Base-by-base conservation (phyloP, 2,113 vertebrate genomes). In the Crotalus horridus region DNA sequence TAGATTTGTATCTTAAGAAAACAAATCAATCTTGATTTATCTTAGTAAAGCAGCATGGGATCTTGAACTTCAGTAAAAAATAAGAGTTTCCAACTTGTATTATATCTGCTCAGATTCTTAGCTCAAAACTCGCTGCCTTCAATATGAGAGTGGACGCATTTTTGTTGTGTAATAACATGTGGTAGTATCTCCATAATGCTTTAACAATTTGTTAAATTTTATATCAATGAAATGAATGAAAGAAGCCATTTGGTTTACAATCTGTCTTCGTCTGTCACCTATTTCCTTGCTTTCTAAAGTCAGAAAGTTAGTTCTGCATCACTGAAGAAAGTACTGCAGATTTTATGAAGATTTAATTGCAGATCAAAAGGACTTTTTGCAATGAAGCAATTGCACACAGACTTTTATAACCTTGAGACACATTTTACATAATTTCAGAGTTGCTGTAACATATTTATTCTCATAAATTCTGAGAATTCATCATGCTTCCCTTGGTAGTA, bases 401-500 rank as follows among this genome's bases (percentile, higher is more conserved):
- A 51, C 20, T 59, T 55, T 81, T 89, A 87, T 91, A 29, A 59
- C 53, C 53, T 81, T 89, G 85, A 20, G 26, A 91, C 23, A 43
- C 23, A 26, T 55, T 90, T 87, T 74, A 51, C 74, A 58, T 58
- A 59, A 86, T 90, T 93, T 87, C 48, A 90, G 17, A n/a, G n/a
- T 1, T 74, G 23, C n/a, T 46, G 53, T 56, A 87, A 74, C 54
- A 17, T 8, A 87, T 56, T 56, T 92, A 90, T 93, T 94, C 87
- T 58, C 89, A 48, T 93, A 51, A 90, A 53, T 54, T 55, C 1
- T 86, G 51, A 95, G 64, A 91, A 48, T 51, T 93, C 87, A 46
- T 5, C 33, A 21, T 15, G 88, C 3, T 95, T 94, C 15, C 29
- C 11, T 20, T 93, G 43, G 56, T 15, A 58, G 8, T 74, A 61